Base-by-base conservation (phyloP, 2,888 invertebrate genomes). In the Chaetogeoica ovagalla region DNA sequence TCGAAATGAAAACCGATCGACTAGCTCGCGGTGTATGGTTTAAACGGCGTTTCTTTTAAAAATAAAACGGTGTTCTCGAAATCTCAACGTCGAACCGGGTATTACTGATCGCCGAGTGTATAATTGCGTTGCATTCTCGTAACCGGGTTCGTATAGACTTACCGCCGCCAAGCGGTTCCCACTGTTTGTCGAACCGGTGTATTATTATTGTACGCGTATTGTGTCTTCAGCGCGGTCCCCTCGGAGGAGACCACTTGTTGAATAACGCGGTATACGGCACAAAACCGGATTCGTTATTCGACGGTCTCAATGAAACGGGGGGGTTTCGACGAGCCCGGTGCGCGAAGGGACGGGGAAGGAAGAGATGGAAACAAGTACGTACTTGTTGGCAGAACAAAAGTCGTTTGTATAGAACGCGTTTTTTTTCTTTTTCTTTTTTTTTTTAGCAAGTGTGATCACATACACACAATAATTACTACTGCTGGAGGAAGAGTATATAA, bases 231-330 rank as follows among this genome's bases (percentile, higher is more conserved):
- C 7, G 69, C 52, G 62, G 55, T 23, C 57, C 63, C 55, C 74
- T 55, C 48, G 55, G 74, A 52, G 52, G 23, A 69, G 21, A 60
- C 62, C 77, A 77, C 77, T 77, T 77, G 77, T 77, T 77, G 70
- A 70, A 77, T 57, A 60, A 52, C 23, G 23, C n/a, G 21, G 59
- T 19, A 39, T 15, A 52, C 73, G 11, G 11, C 60, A 6, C 59
- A 21, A 69, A n/a, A 70, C 70, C 62, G 77, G 70, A 77, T 55
- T n/a, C 57, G 70, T 60, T 70, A 70, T 63, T 21, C 77, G 55
- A 70, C 77, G 77, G 77, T 70, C 70, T 77, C 77, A 63, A 70
- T 60, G 68, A 48, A 43, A 13, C 72, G 30, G 52, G 9, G 9
- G 8, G 21, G 9, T 19, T 43, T 11, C 43, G 6, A 7, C 1